Evolutionary conservation across 1,140 invertebrate species (phyloP).

Genomic region (Zaprionus taronus): DNA sequence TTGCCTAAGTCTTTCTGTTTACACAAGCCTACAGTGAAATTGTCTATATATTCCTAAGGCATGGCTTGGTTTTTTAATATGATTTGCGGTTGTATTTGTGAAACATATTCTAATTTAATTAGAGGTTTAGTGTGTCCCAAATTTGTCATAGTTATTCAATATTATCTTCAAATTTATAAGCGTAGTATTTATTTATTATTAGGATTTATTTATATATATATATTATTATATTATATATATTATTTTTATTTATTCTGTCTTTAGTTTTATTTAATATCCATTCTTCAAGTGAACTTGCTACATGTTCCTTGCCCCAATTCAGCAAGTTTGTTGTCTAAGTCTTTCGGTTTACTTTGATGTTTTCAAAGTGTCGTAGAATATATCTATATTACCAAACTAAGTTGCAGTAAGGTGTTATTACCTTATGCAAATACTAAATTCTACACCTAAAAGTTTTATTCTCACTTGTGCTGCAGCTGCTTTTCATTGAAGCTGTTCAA

Average conservation of each 20-base stretch:
- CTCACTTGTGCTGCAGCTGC: not conserved
- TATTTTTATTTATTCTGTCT: no score
- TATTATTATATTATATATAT: no score
- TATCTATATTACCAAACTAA: not conserved
- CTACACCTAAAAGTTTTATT: not conserved
- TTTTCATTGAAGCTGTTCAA: not conserved
- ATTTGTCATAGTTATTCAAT: no score
- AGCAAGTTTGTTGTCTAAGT: conserved; percentile 29
- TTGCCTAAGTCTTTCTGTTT: conserved; percentile 45
- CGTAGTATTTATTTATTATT: no score
- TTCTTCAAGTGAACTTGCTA: no score
- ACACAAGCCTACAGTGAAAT: not conserved
- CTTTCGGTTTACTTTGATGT: conserved; percentile 8
- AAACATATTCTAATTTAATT: not conserved
- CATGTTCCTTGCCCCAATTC: no score
- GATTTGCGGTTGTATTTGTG: not conserved
- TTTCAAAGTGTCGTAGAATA: not conserved
- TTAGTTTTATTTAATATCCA: no score
- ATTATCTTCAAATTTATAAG: no score
- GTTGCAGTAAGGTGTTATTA: not conserved
- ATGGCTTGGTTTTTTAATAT: not conserved
- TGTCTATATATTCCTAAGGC: not conserved
- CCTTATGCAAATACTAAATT: not conserved
- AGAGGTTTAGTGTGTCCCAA: no score
- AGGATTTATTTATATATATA: no score